A percentile compares a stretch with the other conserved stretches of the same genome.
Conservation (phyloP, 2,113 vertebrate species). For the Callionymus lyra region DNA sequence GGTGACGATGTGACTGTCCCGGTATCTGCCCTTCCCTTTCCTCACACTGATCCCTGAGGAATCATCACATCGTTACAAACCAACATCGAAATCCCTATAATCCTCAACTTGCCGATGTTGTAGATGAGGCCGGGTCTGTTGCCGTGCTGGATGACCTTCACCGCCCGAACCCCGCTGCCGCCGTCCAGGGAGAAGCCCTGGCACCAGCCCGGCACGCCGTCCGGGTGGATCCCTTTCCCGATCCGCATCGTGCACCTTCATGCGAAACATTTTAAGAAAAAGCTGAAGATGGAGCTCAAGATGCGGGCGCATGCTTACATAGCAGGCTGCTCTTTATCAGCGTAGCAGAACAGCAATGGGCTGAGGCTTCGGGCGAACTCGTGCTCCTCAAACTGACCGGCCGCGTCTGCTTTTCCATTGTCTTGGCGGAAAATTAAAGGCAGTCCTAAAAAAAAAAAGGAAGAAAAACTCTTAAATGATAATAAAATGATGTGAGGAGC, state of each 20-base stretch:
- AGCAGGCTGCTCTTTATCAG: constrained; percentile 92
- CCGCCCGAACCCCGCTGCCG: constrained; percentile 87
- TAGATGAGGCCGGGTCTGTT: constrained; percentile 94
- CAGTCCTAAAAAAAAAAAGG: constrained; percentile 66
- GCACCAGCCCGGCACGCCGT: constrained; percentile 93
- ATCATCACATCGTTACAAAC: background rate
- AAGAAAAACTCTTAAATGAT: background rate
- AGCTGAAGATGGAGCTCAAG: background rate
- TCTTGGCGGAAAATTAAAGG: constrained; percentile 97
- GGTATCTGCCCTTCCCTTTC: constrained; percentile 90
- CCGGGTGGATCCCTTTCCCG: constrained; percentile 89
- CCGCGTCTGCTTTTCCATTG: constrained; percentile 83
- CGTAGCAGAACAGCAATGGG: constrained; percentile 89
- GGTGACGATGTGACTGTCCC: constrained; percentile 88
- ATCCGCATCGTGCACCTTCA: constrained; percentile 92
- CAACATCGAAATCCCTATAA: background rate
- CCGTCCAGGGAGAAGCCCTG: constrained; percentile 95
- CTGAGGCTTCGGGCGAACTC: constrained; percentile 93
- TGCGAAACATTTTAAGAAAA: background rate
- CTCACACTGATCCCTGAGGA: constrained; percentile 84
- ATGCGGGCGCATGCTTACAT: constrained; percentile 71
- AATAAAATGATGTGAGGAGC: background rate
- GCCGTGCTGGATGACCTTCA: constrained; percentile 92
- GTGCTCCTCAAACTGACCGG: constrained; percentile 94
- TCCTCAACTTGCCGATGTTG: constrained; percentile 79